These are phyloP conservation scores for Pelodytes ibericus DNA, from an alignment of 2,797 vertebrate species.

Conservation along the genomic window DNA sequence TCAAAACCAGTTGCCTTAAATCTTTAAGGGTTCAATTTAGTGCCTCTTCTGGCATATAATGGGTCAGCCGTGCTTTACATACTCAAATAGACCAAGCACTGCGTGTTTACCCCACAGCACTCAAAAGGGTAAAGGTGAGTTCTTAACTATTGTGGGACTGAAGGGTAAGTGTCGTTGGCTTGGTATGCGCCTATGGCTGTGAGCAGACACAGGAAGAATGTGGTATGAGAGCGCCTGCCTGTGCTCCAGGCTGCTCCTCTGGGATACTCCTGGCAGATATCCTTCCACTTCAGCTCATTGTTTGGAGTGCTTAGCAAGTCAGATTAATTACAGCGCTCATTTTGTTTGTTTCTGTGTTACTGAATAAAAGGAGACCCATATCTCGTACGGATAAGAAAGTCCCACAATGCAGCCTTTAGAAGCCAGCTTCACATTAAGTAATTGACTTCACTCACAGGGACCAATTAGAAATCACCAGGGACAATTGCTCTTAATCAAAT, in stretches of 20 bases:
- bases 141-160: no score
- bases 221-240: no score
- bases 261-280: conserved; percentile 59
- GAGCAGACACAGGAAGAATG: no score
- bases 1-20: no score
- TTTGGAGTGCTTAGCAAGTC: conserved; percentile 68
- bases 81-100: no score
- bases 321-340: conserved; percentile 70
- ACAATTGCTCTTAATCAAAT: conserved; percentile 41
- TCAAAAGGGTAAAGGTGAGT: no score
- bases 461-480: conserved; percentile 62
- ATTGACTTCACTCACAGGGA: conserved; percentile 60
- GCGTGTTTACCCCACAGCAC: no score
- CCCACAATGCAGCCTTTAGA: conserved; percentile 55
- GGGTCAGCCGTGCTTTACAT: no score
- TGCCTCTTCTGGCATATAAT: no score
- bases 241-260: conserved; percentile 51
- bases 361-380: conserved; percentile 65
- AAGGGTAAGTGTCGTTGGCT: no score
- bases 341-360: conserved; percentile 68
- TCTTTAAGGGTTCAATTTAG: no score
- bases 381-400: conserved; percentile 51
- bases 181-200: no score
- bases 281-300: conserved; percentile 62
- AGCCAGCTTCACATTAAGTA: conserved; percentile 55